Percentiles rank a stretch among this genome's conserved stretches.
phyloP scores from a whole-genome alignment of 2,888 invertebrate genomes.

The Melinaea marsaeus region DNA sequence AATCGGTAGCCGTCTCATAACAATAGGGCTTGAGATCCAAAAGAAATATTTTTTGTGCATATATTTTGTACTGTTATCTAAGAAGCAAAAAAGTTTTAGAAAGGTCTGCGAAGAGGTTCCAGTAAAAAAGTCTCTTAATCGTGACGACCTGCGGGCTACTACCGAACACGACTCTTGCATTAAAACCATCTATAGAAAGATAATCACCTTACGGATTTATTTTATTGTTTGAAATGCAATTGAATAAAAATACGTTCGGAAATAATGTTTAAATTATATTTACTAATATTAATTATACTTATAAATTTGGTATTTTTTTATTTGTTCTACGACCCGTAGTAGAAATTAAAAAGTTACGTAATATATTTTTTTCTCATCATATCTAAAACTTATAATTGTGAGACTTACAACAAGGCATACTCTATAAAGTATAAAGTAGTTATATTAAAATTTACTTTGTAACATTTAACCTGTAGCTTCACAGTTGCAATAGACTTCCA shows the following conservation, averaged over 20 bases:
- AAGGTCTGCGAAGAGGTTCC: constrained; percentile 41
- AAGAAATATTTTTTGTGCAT: background rate
- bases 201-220: constrained; percentile 16
- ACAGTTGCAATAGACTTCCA: constrained; percentile 56
- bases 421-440: constrained; percentile 45
- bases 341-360: background rate
- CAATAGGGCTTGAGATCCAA: background rate
- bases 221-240: constrained; percentile 13
- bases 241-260: background rate
- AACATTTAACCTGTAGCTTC: constrained; percentile 66
- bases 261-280: background rate
- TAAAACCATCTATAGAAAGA: constrained; percentile 36
- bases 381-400: background rate
- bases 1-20: constrained; percentile 61
- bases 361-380: background rate
- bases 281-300: too few relatives aligned
- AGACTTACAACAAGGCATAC: background rate
- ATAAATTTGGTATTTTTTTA: too few relatives aligned
- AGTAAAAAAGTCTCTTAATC: constrained; percentile 50
- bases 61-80: constrained; percentile 25
- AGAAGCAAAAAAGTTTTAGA: constrained; percentile 45
- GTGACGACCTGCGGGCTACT: constrained; percentile 57
- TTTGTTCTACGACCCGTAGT: too few relatives aligned
- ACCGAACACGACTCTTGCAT: constrained; percentile 60
- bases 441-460: constrained; percentile 63